Conservation (phyloP, 2,113 vertebrate genomes). For the Orycteropus afer region DNA sequence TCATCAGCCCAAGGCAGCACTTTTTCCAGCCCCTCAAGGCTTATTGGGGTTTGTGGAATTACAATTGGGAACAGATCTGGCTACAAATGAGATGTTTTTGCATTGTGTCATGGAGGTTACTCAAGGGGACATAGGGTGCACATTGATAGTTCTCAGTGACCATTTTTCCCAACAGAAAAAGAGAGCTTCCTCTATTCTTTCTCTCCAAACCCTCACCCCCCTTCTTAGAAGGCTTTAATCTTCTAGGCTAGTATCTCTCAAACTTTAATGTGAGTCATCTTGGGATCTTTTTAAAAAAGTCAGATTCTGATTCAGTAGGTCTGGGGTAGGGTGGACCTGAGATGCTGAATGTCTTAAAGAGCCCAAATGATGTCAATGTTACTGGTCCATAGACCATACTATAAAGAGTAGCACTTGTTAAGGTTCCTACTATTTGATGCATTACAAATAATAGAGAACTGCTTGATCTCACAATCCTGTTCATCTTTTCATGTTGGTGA, state of each 20-base stretch:
- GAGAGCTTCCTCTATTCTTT: not conserved
- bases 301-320: not conserved
- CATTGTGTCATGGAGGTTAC: not conserved
- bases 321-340: too few species aligned
- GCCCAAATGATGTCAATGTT: not conserved
- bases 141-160: not conserved
- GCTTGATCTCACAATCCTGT: not conserved
- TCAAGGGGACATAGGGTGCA: not conserved
- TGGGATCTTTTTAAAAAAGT: not conserved
- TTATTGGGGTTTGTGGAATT: conserved; percentile 45
- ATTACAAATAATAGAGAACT: not conserved
- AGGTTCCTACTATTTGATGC: not conserved
- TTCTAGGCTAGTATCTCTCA: not conserved
- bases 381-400: not conserved
- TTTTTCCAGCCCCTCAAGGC: conserved; percentile 11
- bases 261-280: conserved; percentile 29
- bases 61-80: conserved; percentile 36
- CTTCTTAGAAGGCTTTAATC: not conserved
- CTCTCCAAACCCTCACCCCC: not conserved
- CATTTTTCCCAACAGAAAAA: conserved; percentile 59
- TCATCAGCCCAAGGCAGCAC: not conserved
- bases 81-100: not conserved
- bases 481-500: not conserved
- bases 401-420: not conserved
- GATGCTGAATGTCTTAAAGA: not conserved